A percentile compares a stretch with the other conserved stretches of the same genome.
Conservation (phyloP, 2,113 vertebrate species). For the Onychostruthus taczanowskii region DNA sequence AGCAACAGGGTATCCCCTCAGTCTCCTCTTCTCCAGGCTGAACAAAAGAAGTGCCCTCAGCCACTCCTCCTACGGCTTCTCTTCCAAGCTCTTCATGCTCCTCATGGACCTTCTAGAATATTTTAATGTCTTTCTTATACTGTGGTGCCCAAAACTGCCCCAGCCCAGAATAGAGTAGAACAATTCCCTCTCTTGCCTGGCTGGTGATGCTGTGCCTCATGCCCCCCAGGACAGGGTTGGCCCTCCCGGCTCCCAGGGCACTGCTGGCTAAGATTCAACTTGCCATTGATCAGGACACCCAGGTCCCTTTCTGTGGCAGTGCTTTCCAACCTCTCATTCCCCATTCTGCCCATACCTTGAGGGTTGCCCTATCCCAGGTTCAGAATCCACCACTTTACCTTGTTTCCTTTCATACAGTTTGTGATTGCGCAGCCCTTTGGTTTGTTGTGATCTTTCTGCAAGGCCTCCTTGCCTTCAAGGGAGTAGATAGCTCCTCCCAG, state of each 20-base stretch:
- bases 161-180: rapidly evolving
- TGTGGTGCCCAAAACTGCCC: background rate
- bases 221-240: rapidly evolving
- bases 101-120: rapidly evolving
- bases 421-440: background rate
- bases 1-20: background rate
- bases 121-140: too few relatives aligned
- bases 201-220: rapidly evolving
- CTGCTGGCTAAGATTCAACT: rapidly evolving
- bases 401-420: rapidly evolving
- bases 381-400: background rate
- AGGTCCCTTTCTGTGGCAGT: rapidly evolving
- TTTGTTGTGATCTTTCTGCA: background rate
- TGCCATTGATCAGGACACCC: rapidly evolving
- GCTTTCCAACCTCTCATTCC: background rate
- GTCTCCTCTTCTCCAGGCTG: background rate
- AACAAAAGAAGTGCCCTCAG: background rate
- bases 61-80: rapidly evolving
- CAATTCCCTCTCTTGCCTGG: rapidly evolving
- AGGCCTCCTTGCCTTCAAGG: background rate
- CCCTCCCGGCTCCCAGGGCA: background rate
- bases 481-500: rapidly evolving
- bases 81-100: background rate
- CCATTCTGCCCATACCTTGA: background rate
- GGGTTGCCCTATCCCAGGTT: background rate